Evolutionary conservation across 1,140 invertebrate genomes (phyloP).

Genomic region (Nilaparvata lugens): DNA sequence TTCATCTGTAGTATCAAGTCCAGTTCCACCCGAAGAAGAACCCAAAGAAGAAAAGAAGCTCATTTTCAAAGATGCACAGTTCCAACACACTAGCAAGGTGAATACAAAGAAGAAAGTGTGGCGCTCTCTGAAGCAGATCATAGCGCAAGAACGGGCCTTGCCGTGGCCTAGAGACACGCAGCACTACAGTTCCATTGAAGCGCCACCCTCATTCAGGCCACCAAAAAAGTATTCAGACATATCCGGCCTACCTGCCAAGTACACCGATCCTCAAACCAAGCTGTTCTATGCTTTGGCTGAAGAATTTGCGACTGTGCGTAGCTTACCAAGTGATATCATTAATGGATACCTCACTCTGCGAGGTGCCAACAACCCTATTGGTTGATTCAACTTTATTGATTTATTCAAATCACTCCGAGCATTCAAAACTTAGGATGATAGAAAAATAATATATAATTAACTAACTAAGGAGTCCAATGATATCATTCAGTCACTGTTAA

Average conservation of each 20-base stretch:
- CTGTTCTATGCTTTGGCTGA: constrained; percentile 73
- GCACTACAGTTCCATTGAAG: constrained; percentile 74
- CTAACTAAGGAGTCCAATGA: too few relatives aligned
- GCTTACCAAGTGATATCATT: constrained; percentile 82
- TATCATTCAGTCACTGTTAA: too few relatives aligned
- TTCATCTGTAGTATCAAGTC: not conserved
- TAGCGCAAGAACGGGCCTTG: constrained; percentile 57
- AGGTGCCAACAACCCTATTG: constrained; percentile 75
- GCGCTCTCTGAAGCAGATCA: constrained; percentile 69
- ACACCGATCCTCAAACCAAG: constrained; percentile 85
- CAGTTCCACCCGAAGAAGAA: constrained; percentile 1
- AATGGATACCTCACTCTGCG: constrained; percentile 76
- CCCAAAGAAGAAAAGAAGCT: constrained; percentile 25
- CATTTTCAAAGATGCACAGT: constrained; percentile 24
- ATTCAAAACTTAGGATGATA: too few relatives aligned
- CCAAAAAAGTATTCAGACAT: constrained; percentile 91
- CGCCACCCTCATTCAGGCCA: constrained; percentile 81
- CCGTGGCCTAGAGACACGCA: constrained; percentile 57
- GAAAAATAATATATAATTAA: too few relatives aligned
- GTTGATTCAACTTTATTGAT: constrained; percentile 35
- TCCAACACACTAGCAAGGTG: constrained; percentile 38
- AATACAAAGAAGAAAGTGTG: constrained; percentile 56
- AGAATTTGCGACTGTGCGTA: constrained; percentile 74
- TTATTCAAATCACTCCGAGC: too few relatives aligned
- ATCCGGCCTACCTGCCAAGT: constrained; percentile 75